A percentile compares a stretch with the other conserved stretches of the same genome.
phyloP scores from a whole-genome alignment of 2,888 invertebrate genomes.

The Trichopoda pennipes region DNA sequence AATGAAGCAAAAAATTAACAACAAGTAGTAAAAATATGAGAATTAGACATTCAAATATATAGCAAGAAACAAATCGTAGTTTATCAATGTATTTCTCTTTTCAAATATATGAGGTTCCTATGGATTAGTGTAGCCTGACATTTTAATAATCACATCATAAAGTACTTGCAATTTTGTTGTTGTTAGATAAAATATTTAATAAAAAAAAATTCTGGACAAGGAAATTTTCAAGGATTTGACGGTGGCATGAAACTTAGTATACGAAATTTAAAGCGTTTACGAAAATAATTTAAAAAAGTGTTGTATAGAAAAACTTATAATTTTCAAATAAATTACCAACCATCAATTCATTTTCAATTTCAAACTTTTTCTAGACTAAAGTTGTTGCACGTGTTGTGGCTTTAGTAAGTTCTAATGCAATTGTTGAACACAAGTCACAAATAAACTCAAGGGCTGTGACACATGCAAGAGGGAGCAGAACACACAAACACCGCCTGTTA shows the following conservation, averaged over 20 bases:
- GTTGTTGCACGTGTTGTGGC: slow-evolving; percentile 31
- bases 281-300: too few relatives aligned
- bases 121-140: slow-evolving; percentile 4
- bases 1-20: not conserved
- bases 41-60: slow-evolving; percentile 40
- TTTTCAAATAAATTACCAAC: too few relatives aligned
- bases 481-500: not conserved
- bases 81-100: slow-evolving; percentile 34
- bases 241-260: not conserved
- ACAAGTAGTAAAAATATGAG: slow-evolving; percentile 13
- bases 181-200: not conserved
- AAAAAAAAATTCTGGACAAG: not conserved
- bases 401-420: not conserved
- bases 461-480: not conserved
- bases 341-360: too few relatives aligned
- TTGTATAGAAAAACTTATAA: too few relatives aligned
- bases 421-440: slow-evolving; percentile 17
- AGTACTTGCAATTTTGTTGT: slow-evolving; percentile 27
- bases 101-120: slow-evolving; percentile 8
- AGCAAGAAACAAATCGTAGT: slow-evolving; percentile 19
- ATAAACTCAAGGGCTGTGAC: slow-evolving; percentile 13
- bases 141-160: slow-evolving; percentile 53
- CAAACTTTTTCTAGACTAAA: too few relatives aligned
- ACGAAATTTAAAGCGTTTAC: not conserved
- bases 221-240: not conserved